Evolutionary conservation across 2,888 invertebrate genomes (phyloP).

Genomic region (Caenorhabditis panamensis): DNA sequence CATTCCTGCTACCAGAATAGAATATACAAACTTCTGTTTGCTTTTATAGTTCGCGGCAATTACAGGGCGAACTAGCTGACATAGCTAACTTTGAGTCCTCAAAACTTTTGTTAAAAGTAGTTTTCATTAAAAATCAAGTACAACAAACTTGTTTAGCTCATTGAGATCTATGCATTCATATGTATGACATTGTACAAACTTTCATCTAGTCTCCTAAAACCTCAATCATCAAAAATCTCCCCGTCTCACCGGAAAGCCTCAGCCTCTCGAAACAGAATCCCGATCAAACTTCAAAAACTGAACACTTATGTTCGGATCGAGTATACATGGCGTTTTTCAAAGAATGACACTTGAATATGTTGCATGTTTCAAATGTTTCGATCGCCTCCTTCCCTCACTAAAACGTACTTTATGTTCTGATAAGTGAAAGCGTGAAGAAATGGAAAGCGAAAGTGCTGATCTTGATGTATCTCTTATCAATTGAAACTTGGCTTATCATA

Average conservation of each 20-base stretch:
- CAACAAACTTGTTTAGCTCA: too few species aligned
- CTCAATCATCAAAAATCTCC: conserved; percentile 27
- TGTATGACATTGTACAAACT: background rate
- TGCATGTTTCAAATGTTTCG: conserved; percentile 15
- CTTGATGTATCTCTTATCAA: conserved; percentile 43
- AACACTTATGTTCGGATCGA: conserved; percentile 20
- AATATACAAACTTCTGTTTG: too few species aligned
- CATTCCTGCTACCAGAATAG: too few species aligned
- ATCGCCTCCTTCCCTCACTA: conserved; percentile 1
- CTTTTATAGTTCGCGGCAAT: too few species aligned
- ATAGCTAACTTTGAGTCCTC: too few species aligned
- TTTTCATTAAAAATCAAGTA: too few species aligned
- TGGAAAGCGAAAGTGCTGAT: conserved; percentile 43
- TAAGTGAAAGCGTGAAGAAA: conserved; percentile 52
- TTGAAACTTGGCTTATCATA: background rate
- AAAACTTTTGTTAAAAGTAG: too few species aligned
- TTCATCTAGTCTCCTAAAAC: background rate
- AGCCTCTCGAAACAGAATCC: conserved; percentile 4
- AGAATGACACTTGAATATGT: conserved; percentile 35
- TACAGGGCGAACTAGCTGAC: too few species aligned
- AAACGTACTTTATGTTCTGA: conserved; percentile 38
- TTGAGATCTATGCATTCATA: too few species aligned
- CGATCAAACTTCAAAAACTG: conserved; percentile 42
- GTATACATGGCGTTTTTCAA: conserved; percentile 33
- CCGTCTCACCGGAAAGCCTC: conserved; percentile 3